A percentile compares a stretch with the other conserved stretches of the same genome.
Conservation (phyloP, 2,888 invertebrate genomes). For the Drosophila neotestacea region DNA sequence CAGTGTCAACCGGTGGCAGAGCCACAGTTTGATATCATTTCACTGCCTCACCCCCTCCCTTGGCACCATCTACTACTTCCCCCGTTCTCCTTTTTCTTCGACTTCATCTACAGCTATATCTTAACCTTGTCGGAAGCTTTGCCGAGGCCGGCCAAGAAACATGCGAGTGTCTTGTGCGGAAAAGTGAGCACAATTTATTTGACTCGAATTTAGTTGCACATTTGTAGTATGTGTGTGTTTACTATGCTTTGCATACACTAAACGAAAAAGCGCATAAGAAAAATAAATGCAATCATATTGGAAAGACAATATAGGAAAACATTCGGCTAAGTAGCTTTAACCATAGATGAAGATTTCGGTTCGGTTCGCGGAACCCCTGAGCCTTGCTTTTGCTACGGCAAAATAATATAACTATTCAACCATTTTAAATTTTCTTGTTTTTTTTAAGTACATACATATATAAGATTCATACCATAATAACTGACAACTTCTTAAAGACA, state of each 20-base stretch:
- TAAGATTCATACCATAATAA: too few relatives aligned
- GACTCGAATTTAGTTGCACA: conserved; percentile 5
- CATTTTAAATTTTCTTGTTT: too few relatives aligned
- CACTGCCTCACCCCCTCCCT: background rate
- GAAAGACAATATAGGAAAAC: too few relatives aligned
- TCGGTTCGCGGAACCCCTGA: too few relatives aligned
- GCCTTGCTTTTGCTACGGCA: too few relatives aligned
- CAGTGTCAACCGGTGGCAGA: conserved; percentile 56
- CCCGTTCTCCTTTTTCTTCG: background rate
- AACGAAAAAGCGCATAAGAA: too few relatives aligned
- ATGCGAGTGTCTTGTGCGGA: conserved; percentile 32
- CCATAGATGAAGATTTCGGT: too few relatives aligned
- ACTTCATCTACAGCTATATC: background rate
- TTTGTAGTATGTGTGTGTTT: background rate
- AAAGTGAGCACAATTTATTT: conserved; percentile 46
- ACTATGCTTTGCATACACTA: conserved; percentile 1
- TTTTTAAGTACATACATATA: too few relatives aligned
- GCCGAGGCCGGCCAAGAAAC: conserved; percentile 19
- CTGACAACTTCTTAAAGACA: too few relatives aligned
- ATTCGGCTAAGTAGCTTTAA: too few relatives aligned
- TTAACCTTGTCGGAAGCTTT: conserved; percentile 58
- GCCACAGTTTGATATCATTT: conserved; percentile 19
- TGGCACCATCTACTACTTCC: background rate
- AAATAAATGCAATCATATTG: too few relatives aligned
- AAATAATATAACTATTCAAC: too few relatives aligned